Evolutionary conservation across 1,140 invertebrate species (phyloP).

Genomic region (Saccostrea glomerata): DNA sequence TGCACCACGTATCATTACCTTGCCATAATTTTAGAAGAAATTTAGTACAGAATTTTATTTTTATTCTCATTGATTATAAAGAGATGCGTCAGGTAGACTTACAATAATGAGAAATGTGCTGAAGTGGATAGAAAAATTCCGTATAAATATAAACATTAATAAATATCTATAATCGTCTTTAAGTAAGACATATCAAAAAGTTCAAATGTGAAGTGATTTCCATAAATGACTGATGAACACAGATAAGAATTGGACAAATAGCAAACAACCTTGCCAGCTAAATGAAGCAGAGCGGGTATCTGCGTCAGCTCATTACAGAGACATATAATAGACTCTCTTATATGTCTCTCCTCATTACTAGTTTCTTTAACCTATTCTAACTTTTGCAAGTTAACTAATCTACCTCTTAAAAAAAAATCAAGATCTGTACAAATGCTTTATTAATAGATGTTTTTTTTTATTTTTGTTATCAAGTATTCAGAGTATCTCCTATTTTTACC

Average conservation of each 20-base stretch:
- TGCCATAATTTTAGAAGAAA: not conserved
- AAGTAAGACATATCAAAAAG: conserved; percentile 26
- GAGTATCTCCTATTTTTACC: too few species aligned
- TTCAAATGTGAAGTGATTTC: conserved; percentile 5
- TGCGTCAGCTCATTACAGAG: not conserved
- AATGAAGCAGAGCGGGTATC: not conserved
- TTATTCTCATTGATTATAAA: not conserved
- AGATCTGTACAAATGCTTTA: too few species aligned
- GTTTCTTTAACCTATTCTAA: not conserved
- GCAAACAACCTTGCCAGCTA: not conserved
- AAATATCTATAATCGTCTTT: not conserved
- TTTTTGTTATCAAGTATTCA: too few species aligned
- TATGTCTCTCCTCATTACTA: not conserved
- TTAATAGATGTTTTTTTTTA: too few species aligned
- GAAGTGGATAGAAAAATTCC: not conserved
- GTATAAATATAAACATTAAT: not conserved
- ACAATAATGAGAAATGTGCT: not conserved
- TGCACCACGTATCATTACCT: conserved; percentile 25
- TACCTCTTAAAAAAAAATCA: too few species aligned
- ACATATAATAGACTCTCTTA: too few species aligned
- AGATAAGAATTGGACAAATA: not conserved
- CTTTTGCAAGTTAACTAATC: too few species aligned
- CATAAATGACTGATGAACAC: conserved; percentile 17
- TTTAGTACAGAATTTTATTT: not conserved
- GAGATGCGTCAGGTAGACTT: not conserved